Percentiles rank a stretch among this genome's conserved stretches.
These are phyloP conservation scores for Thalpophila matura DNA, from an alignment of 2,888 invertebrate species.

Conservation along the genomic window DNA sequence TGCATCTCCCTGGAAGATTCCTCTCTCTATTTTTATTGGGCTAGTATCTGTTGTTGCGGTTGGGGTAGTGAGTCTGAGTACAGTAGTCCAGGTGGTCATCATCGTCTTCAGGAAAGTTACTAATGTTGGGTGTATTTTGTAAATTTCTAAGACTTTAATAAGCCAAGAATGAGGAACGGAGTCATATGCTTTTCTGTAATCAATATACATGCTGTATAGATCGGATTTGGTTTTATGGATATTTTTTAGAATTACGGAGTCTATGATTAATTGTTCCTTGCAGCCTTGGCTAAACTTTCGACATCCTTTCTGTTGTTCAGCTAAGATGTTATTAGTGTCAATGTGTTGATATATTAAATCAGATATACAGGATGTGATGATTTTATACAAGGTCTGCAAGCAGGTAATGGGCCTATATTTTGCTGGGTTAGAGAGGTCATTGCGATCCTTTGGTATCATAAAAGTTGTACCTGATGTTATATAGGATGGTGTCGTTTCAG, in stretches of 20 bases:
- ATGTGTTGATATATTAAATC: slow-evolving; percentile 11
- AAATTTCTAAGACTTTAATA: slow-evolving; percentile 21
- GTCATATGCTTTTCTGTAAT: slow-evolving; percentile 30
- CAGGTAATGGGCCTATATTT: slow-evolving; percentile 9
- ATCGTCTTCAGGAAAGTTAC: slow-evolving; percentile 10
- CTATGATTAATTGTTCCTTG: slow-evolving; percentile 39
- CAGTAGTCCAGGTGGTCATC: slow-evolving; percentile 31
- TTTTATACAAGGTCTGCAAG: no score
- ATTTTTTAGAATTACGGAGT: slow-evolving; percentile 16
- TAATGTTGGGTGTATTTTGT: slow-evolving; percentile 37
- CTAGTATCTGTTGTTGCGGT: background rate
- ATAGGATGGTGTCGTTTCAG: slow-evolving; percentile 1
- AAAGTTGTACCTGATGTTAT: slow-evolving; percentile 9
- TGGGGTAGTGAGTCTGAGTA: background rate
- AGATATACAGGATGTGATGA: no score
- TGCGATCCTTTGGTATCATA: slow-evolving; percentile 22
- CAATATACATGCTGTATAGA: slow-evolving; percentile 20
- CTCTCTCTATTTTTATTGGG: no score
- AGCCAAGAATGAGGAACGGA: slow-evolving; percentile 35
- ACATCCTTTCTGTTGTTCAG: slow-evolving; percentile 4
- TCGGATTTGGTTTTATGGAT: slow-evolving; percentile 14
- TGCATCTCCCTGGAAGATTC: no score
- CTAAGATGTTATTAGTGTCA: slow-evolving; percentile 3
- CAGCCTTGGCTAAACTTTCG: slow-evolving; percentile 22
- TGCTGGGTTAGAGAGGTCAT: slow-evolving; percentile 5